These are phyloP conservation scores for Malacoraja senta DNA, from an alignment of 2,797 vertebrate species.

Conservation along the genomic window DNA sequence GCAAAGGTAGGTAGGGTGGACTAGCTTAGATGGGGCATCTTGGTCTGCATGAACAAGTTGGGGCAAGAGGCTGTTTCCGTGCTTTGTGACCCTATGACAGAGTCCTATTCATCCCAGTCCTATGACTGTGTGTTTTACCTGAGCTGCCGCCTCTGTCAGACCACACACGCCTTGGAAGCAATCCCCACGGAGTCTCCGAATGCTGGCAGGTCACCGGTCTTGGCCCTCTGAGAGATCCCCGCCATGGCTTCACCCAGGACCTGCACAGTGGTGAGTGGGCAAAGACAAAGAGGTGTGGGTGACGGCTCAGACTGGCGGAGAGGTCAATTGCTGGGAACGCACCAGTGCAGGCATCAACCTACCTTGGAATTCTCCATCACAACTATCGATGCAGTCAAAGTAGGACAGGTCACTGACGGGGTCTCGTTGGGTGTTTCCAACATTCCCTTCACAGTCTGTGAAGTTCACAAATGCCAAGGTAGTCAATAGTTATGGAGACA, in stretches of 20 bases:
- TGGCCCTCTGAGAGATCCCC: constrained; percentile 94
- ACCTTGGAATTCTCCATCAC: constrained; percentile 99
- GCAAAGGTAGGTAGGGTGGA: too few relatives aligned
- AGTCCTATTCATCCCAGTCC: background rate
- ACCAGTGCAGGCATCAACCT: constrained; percentile 37
- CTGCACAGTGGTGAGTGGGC: constrained; percentile 52
- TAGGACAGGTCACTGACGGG: constrained; percentile 93
- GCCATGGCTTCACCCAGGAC: constrained; percentile 96
- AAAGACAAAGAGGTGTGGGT: background rate
- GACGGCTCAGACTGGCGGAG: background rate
- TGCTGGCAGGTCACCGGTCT: constrained; percentile 81
- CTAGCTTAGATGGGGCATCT: too few relatives aligned
- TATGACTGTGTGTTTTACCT: constrained; percentile 63
- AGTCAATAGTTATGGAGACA: background rate
- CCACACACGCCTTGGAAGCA: constrained; percentile 91
- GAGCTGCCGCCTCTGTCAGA: constrained; percentile 88
- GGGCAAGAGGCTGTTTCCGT: too few relatives aligned
- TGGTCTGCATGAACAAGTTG: too few relatives aligned
- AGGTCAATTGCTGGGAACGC: background rate
- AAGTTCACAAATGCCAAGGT: background rate
- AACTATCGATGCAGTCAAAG: constrained; percentile 91
- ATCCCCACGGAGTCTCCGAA: constrained; percentile 92
- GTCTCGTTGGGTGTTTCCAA: constrained; percentile 92
- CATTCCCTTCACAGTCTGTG: constrained; percentile 87
- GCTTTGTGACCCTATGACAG: too few relatives aligned